Percentiles rank a stretch among this genome's conserved stretches.
These are phyloP conservation scores for Gymnopithys bicolor DNA, from an alignment of 2,797 vertebrate species.

Conservation along the genomic window DNA sequence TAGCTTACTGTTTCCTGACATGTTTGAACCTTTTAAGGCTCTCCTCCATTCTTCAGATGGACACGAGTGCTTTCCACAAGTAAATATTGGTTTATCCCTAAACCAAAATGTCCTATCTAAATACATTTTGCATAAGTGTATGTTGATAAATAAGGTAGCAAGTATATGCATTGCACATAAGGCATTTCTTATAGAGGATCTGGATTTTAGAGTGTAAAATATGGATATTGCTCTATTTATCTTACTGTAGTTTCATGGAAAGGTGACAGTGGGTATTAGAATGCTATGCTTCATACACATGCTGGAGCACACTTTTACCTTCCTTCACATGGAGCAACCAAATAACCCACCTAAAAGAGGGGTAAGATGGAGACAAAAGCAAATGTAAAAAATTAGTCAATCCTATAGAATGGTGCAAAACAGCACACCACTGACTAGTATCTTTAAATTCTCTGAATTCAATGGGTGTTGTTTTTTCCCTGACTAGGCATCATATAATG, in stretches of 20 bases:
- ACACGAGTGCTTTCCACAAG: slow-evolving; percentile 27
- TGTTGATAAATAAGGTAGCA: slow-evolving; percentile 77
- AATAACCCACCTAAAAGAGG: background rate
- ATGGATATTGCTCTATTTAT: slow-evolving; percentile 81
- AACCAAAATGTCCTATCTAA: slow-evolving; percentile 61
- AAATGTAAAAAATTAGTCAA: background rate
- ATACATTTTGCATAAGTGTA: slow-evolving; percentile 74
- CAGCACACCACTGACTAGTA: background rate
- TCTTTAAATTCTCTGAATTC: background rate
- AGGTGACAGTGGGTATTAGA: slow-evolving; percentile 69
- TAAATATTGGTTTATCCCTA: slow-evolving; percentile 72
- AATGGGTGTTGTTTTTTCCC: background rate
- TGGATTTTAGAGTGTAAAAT: slow-evolving; percentile 81
- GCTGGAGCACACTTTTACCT: background rate
- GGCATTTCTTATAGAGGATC: slow-evolving; percentile 63
- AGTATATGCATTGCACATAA: slow-evolving; percentile 65
- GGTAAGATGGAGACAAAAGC: background rate
- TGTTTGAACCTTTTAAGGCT: background rate
- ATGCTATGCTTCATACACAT: slow-evolving; percentile 47
- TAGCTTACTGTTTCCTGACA: background rate
- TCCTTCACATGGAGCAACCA: background rate
- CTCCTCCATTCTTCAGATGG: background rate
- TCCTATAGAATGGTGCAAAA: background rate
- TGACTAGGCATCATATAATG: background rate
- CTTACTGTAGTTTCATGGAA: slow-evolving; percentile 73